phyloP scores from a whole-genome alignment of 2,113 vertebrate genomes.

The Trematocara nigrifrons region DNA sequence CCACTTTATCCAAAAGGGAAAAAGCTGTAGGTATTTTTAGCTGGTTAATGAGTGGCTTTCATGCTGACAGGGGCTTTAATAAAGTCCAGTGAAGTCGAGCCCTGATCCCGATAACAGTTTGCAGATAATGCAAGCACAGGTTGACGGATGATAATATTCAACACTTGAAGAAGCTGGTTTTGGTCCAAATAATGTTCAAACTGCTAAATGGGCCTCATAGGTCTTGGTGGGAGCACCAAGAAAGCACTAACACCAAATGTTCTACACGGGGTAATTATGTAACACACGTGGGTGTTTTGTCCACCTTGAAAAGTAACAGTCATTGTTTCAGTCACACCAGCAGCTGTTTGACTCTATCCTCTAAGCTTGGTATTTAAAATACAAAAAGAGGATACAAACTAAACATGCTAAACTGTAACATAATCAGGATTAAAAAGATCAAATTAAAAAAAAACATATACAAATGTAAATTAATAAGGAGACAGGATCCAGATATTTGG shows the following conservation, averaged over 20 bases:
- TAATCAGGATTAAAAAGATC: background rate
- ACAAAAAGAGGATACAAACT: background rate
- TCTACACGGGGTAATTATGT: background rate
- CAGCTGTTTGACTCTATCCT: background rate
- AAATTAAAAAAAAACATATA: background rate
- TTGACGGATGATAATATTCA: background rate
- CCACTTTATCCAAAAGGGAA: background rate
- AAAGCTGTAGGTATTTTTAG: background rate
- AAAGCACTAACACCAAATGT: background rate
- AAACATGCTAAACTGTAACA: background rate
- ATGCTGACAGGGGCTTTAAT: background rate
- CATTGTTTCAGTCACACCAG: background rate
- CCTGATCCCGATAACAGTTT: background rate
- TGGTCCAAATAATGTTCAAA: slow-evolving; percentile 2
- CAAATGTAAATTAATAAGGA: background rate
- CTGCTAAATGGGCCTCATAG: background rate
- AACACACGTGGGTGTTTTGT: background rate
- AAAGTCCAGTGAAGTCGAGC: background rate
- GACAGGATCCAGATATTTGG: background rate
- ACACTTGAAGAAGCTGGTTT: background rate
- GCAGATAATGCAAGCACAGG: background rate
- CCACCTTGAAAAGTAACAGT: background rate
- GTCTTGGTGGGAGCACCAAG: background rate
- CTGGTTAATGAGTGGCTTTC: background rate
- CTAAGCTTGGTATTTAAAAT: background rate